Conservation (phyloP, 2,113 vertebrate species). For the Scomber japonicus region DNA sequence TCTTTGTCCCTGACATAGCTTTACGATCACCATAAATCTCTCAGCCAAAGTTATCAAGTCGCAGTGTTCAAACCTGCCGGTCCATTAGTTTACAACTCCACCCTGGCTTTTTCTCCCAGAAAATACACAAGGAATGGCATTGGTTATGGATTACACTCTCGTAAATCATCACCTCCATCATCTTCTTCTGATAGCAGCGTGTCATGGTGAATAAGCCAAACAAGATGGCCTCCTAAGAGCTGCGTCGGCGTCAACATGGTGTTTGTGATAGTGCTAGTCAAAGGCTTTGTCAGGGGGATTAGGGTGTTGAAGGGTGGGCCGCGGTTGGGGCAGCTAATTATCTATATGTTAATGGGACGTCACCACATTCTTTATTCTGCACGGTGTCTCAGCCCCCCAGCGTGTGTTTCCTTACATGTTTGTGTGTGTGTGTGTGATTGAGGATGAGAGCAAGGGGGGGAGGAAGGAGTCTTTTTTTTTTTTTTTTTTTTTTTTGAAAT, state of each 20-base stretch:
- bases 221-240: slow-evolving; percentile 78
- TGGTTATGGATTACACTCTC: slow-evolving; percentile 77
- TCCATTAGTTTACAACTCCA: slow-evolving; percentile 86
- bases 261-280: slow-evolving; percentile 78
- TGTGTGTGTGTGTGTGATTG: slow-evolving; percentile 50
- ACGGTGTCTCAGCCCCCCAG: slow-evolving; percentile 33
- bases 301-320: slow-evolving; percentile 67
- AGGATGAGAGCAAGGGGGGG: slow-evolving; percentile 31
- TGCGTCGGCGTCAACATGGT: slow-evolving; percentile 73
- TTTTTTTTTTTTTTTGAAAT: slow-evolving; percentile 59
- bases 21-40: slow-evolving; percentile 86
- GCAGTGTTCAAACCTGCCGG: slow-evolving; percentile 79
- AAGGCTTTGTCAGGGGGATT: slow-evolving; percentile 81
- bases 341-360: slow-evolving; percentile 82
- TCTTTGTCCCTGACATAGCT: slow-evolving; percentile 84
- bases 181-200: slow-evolving; percentile 65
- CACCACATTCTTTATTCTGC: slow-evolving; percentile 65
- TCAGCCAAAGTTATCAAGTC: slow-evolving; percentile 80
- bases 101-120: slow-evolving; percentile 72
- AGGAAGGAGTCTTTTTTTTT: slow-evolving; percentile 23
- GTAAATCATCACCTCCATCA: slow-evolving; percentile 81
- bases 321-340: slow-evolving; percentile 79
- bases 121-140: slow-evolving; percentile 79
- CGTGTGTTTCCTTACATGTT: slow-evolving; percentile 42
- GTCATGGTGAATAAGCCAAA: slow-evolving; percentile 80